Evolutionary conservation across 2,888 invertebrate species (phyloP), one percentile per base, ranked within the genome.

Genomic region (Arge pagana): DNA sequence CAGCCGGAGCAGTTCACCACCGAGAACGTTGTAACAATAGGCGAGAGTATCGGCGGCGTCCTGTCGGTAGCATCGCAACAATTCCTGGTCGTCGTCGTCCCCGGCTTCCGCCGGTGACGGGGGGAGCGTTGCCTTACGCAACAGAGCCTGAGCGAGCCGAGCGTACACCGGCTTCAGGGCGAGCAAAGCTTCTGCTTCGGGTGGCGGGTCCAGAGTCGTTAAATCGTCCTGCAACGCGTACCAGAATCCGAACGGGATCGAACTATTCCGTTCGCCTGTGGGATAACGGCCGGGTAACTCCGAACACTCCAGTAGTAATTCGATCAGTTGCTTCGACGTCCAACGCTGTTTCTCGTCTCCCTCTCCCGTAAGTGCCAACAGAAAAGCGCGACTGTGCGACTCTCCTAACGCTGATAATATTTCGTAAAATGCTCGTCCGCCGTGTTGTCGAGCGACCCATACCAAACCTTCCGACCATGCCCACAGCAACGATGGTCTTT

Each of bases 191-290:
- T 63, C 61, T 7, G 42, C 61, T 2, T 74, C 74, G 2, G 67
- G 15, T 0, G 72, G 73, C 3, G 59, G 45, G 39, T 76, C 75
- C 1, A 75, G 36, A 1, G 65, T 71, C 0, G 40, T 16, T 1
- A 70, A 54, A 54, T 69, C 74, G 67, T 90, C 91, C 82, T 96
- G 95, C 48, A 96, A 77, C 50, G 89, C 86, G 72, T 92, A 96
- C 96, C 96, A 96, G 76, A 95, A 93, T 3, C 90, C 89, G 77
- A 95, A 88, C 0, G 93, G 85, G 58, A 93, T 82, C 54, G 87
- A 89, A 69, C 94, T 95, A 56, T 90, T 85, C 0, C 86, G 88
- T 77, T 96, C 96, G 67, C 96, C 91, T 3, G 89, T 82, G 0
- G 95, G 95, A 78, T 91, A 96, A 59, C 88, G 84, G 0, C 95